Evolutionary conservation across 2,888 invertebrate species (phyloP), one percentile per base, ranked within the genome.

Genomic region (Gymnosoma rotundatum): DNA sequence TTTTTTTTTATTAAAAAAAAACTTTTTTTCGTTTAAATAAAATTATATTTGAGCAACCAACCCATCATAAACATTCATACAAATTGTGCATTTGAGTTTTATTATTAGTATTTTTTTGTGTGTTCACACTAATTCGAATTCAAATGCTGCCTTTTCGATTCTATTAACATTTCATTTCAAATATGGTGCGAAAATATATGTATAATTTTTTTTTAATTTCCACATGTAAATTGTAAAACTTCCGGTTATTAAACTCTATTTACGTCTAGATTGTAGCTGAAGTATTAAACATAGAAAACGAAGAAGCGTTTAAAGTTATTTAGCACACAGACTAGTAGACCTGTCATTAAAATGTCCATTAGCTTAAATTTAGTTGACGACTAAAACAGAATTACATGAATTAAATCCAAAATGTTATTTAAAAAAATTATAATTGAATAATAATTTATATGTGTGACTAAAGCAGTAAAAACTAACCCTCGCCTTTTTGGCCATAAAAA

Each of bases 181-280:
- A 20, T 58, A 50, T 66, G 36, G 36, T 48, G 42, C 32, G 66
- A 52, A 73, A 64, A 50, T n/a, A 58, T 48, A 48, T n/a, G 1
- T 48, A n/a, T 12, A 4, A 2, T 25, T 32, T 32, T 32, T 32
- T 14, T 61, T 48, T 20, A 36, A 25, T 50, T 52, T 56, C 5
- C 66, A 52, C 14, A 45, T 67, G 56, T 42, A 48, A 74, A 48
- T 63, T 67, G 52, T 56, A 50, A 58, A 81, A 70, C 81, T 75
- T 81, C 81, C 81, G 81, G 75, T 70, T 70, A 75, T 81, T 81
- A 69, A 70, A 75, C 63, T 69, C 10, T 74, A 18, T 48, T 70
- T 50, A 14, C 42, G 42, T 45, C 20, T 20, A 9, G 45, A 8
- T 36, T 70, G 6, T 14, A 50, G 5, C 5, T n/a, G 5, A 36